Conservation (phyloP, 2,888 invertebrate genomes). For the Synanthedon myopaeformis region DNA sequence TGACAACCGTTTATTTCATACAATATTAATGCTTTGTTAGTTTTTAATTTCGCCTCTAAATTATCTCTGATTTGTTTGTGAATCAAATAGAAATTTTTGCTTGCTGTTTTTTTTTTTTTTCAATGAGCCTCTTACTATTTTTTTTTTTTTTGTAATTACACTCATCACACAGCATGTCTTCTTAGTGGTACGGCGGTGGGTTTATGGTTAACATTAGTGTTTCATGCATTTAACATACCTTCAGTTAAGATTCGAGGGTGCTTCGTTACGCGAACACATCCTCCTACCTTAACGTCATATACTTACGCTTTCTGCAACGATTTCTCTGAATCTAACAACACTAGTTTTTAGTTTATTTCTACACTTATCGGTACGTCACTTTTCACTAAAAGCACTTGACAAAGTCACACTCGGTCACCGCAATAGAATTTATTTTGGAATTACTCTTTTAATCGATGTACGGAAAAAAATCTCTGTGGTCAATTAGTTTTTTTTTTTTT, state of each 20-base stretch:
- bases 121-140: not conserved
- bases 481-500: too few relatives aligned
- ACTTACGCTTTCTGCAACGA: too few relatives aligned
- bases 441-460: too few relatives aligned
- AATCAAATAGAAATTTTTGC: not conserved
- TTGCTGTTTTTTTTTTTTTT: not conserved
- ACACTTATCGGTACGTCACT: not conserved
- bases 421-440: not conserved
- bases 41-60: not conserved
- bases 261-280: not conserved
- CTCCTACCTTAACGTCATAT: conserved; percentile 22
- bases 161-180: conserved; percentile 4
- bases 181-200: conserved; percentile 58
- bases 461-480: too few relatives aligned
- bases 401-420: conserved; percentile 4
- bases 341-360: not conserved
- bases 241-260: conserved; percentile 34
- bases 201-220: conserved; percentile 52
- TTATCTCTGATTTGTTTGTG: not conserved
- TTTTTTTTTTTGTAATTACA: not conserved
- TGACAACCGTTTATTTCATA: not conserved
- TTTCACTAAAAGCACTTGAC: not conserved
- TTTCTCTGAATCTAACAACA: not conserved
- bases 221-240: conserved; percentile 35
- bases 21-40: not conserved